These are phyloP conservation scores for Aricia artaxerxes DNA, from an alignment of 2,888 invertebrate species.

Conservation along the genomic window DNA sequence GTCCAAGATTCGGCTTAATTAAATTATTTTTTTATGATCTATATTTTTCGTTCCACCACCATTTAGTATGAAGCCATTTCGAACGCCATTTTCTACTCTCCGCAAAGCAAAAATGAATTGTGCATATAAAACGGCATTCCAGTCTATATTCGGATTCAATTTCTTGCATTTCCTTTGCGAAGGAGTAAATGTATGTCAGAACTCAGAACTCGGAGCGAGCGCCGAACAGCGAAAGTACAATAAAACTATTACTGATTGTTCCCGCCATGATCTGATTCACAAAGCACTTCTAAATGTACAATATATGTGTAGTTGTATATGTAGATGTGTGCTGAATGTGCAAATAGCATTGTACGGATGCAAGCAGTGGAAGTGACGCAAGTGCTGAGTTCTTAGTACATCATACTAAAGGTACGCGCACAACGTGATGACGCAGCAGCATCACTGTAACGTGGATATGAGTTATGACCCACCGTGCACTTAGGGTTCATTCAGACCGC, in stretches of 20 bases:
- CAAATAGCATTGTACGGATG: neutral
- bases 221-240: conserved; percentile 16
- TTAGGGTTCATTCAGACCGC: no score
- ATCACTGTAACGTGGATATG: no score
- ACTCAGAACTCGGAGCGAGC: conserved; percentile 8
- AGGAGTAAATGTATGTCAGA: conserved; percentile 19
- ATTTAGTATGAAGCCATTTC: neutral
- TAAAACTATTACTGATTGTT: conserved; percentile 21
- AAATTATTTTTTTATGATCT: neutral
- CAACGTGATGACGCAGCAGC: no score
- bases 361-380: neutral
- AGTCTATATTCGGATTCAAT: conserved; percentile 8
- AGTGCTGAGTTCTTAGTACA: neutral
- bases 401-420: no score
- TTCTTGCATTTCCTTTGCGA: conserved; percentile 17
- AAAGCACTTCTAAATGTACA: neutral
- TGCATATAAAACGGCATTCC: conserved; percentile 10
- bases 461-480: no score
- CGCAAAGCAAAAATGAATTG: neutral
- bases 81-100: neutral
- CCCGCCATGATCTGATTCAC: conserved; percentile 8
- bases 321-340: neutral
- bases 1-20: neutral
- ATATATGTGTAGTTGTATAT: neutral
- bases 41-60: neutral